Evolutionary conservation across 92 coral and sea anemone species (phyloP).

Genomic region (Montipora capitata): DNA sequence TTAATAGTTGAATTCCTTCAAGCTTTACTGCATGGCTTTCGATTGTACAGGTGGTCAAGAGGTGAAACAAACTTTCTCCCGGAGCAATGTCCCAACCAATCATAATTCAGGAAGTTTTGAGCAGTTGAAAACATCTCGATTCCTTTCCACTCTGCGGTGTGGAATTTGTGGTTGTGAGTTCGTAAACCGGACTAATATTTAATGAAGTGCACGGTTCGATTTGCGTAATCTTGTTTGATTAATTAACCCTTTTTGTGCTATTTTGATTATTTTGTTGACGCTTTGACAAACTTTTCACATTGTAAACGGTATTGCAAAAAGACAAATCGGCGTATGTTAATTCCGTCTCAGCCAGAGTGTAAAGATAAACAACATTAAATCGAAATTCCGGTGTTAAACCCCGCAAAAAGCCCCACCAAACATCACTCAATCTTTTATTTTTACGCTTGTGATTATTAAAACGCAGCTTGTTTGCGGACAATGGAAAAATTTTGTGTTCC

Average conservation of each 20-base stretch:
- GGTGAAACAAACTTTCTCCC: too few species aligned
- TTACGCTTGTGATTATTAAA: not conserved
- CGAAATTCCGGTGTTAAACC: not conserved
- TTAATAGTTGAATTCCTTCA: too few species aligned
- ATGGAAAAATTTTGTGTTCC: slow-evolving; percentile 2
- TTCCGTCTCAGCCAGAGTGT: too few species aligned
- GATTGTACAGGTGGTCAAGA: too few species aligned
- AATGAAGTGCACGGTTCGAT: not conserved
- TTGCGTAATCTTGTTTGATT: not conserved
- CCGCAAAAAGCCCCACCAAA: slow-evolving; percentile 16
- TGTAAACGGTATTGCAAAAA: not conserved
- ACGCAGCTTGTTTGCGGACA: slow-evolving; percentile 5
- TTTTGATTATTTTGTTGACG: not conserved
- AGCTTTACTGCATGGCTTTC: too few species aligned
- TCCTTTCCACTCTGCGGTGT: not conserved
- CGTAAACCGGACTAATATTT: not conserved
- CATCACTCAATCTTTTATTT: not conserved
- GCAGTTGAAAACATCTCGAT: not conserved
- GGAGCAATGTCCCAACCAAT: too few species aligned
- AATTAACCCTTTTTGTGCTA: not conserved
- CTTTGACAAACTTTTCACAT: not conserved
- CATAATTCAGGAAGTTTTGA: too few species aligned
- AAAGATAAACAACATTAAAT: not conserved
- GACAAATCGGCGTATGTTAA: too few species aligned
- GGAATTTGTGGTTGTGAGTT: not conserved